Conservation (phyloP, 2,888 invertebrate species). For the Tryphoninae sp. region DNA sequence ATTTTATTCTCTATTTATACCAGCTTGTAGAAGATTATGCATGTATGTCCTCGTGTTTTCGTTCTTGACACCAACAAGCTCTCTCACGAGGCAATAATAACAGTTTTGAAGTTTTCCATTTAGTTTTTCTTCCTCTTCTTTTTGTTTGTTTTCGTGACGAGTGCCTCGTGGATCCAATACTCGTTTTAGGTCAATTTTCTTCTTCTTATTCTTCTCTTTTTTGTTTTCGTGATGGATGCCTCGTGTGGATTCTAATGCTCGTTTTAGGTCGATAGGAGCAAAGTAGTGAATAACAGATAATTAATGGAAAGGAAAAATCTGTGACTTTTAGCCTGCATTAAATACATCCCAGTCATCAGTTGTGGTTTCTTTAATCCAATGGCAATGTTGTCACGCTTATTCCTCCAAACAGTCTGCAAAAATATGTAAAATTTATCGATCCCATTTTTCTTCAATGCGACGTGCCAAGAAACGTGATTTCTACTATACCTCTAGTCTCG, state of each 20-base stretch:
- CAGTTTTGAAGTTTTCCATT: background rate
- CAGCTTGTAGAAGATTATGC: background rate
- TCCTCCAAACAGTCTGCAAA: too few relatives aligned
- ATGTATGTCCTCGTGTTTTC: slow-evolving; percentile 36
- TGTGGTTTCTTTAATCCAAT: too few relatives aligned
- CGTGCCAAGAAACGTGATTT: too few relatives aligned
- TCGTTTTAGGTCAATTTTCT: background rate
- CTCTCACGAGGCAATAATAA: slow-evolving; percentile 6
- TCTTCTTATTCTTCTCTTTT: background rate
- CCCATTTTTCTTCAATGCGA: too few relatives aligned
- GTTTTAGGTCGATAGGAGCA: slow-evolving; percentile 2
- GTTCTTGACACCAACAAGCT: slow-evolving; percentile 10
- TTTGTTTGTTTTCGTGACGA: slow-evolving; percentile 3
- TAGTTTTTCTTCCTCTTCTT: background rate
- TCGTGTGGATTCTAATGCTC: slow-evolving; percentile 1
- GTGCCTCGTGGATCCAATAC: background rate
- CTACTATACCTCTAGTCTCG: too few relatives aligned
- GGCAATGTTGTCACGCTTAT: too few relatives aligned
- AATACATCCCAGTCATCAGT: too few relatives aligned
- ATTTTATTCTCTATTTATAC: slow-evolving; percentile 13
- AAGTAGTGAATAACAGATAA: slow-evolving; percentile 36
- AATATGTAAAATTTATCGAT: too few relatives aligned
- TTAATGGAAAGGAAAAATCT: background rate
- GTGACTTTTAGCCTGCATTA: too few relatives aligned
- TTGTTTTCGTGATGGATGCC: background rate